A percentile compares a stretch with the other conserved stretches of the same genome.
phyloP scores from a whole-genome alignment of 2,113 vertebrate species.

The Morone saxatilis region DNA sequence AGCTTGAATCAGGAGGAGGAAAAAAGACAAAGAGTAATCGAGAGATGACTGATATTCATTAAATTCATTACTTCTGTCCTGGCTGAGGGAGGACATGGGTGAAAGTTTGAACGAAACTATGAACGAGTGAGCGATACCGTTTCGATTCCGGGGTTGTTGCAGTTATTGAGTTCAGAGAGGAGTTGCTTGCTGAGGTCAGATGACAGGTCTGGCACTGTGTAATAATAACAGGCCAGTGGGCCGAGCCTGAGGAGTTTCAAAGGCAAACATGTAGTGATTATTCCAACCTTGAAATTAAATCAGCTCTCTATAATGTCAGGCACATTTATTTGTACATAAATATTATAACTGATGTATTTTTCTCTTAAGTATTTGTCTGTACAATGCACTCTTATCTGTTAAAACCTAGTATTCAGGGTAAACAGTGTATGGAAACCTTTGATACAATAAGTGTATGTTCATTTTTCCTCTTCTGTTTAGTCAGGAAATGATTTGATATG shows the following conservation, averaged over 20 bases:
- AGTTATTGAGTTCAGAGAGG: slow-evolving; percentile 66
- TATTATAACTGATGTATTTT: background rate
- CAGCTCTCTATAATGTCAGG: background rate
- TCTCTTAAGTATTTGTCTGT: background rate
- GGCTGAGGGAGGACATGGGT: no score
- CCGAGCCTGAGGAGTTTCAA: slow-evolving; percentile 71
- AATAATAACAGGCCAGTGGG: slow-evolving; percentile 72
- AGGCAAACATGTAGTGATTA: background rate
- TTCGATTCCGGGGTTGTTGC: slow-evolving; percentile 48
- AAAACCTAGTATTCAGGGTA: no score
- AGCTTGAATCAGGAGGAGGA: slow-evolving; percentile 53
- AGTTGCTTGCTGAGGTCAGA: slow-evolving; percentile 53
- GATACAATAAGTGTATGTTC: no score
- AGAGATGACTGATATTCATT: background rate
- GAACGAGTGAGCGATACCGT: slow-evolving; percentile 57
- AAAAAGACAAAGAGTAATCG: background rate
- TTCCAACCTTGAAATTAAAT: background rate
- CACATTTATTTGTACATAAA: background rate
- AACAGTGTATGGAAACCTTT: no score
- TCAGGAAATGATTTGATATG: no score
- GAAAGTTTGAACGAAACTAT: background rate
- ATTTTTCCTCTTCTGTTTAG: no score
- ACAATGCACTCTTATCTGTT: background rate
- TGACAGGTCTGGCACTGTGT: slow-evolving; percentile 47
- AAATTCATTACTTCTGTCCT: background rate